These are phyloP conservation scores for Dryoscopus gambensis DNA, from an alignment of 2,113 vertebrate species.

Conservation along the genomic window DNA sequence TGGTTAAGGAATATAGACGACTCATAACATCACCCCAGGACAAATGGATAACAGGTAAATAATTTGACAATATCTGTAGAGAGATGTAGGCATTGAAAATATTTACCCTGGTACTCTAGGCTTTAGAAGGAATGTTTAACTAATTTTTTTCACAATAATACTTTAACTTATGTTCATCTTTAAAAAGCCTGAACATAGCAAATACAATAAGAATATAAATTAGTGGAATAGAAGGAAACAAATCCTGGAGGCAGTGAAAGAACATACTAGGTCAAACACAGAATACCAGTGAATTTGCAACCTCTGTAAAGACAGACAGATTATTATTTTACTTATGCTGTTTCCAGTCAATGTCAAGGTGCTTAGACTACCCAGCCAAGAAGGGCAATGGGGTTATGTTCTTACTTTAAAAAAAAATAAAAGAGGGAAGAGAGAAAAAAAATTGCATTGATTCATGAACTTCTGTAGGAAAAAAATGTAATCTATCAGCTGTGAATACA, in stretches of 20 bases:
- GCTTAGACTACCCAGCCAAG: neutral
- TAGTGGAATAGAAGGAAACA: neutral
- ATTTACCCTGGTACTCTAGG: neutral
- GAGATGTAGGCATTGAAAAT: neutral
- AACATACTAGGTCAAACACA: neutral
- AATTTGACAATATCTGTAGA: neutral
- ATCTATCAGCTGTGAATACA: neutral
- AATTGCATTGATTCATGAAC: neutral
- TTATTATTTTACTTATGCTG: neutral
- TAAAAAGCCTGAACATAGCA: neutral
- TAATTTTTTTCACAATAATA: neutral
- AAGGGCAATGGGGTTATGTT: neutral
- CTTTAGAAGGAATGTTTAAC: neutral
- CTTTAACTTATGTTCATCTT: neutral
- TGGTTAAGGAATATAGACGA: too few relatives aligned
- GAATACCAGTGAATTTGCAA: neutral
- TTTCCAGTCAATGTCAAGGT: neutral
- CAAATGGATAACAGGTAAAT: neutral
- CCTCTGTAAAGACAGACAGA: neutral
- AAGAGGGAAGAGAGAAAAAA: neutral
- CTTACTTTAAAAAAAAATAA: neutral
- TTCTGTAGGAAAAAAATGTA: neutral
- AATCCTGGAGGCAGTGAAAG: neutral
- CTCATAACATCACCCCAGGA: too few relatives aligned
- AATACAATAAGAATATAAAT: neutral